A percentile compares a stretch with the other conserved stretches of the same genome.
phyloP scores from a whole-genome alignment of 2,113 vertebrate genomes.

The Apaloderma vittatum region DNA sequence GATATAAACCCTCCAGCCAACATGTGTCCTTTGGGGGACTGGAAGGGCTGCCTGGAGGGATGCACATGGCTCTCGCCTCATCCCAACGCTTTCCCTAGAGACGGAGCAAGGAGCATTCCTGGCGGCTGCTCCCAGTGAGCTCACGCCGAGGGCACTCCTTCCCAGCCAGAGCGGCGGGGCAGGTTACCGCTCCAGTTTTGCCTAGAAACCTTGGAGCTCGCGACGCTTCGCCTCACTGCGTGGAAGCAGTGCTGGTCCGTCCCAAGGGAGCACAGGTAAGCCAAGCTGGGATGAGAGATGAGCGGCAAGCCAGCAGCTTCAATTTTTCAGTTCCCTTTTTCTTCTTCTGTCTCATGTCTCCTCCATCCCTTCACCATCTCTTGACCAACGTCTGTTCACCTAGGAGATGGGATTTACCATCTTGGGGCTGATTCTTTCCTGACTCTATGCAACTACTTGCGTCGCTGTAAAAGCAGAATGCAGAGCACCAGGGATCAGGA shows the following conservation, averaged over 20 bases:
- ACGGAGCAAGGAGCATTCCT: neutral
- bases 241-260: neutral
- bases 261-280: conserved; percentile 47
- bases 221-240: fast-evolving
- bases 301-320: neutral
- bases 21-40: neutral
- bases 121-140: neutral
- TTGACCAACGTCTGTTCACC: neutral
- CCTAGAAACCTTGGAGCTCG: conserved; percentile 20
- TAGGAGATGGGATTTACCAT: neutral
- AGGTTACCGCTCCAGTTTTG: conserved; percentile 23
- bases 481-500: neutral
- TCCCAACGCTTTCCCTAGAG: neutral
- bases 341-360: neutral
- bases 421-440: neutral
- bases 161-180: neutral
- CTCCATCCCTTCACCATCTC: neutral
- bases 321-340: neutral
- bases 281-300: neutral
- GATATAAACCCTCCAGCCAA: conserved; percentile 65
- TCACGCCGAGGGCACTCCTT: conserved; percentile 32
- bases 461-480: fast-evolving
- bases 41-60: conserved; percentile 3
- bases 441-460: neutral
- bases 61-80: neutral